Conservation (phyloP, 2,888 invertebrate species). For the Drosophila picticornis region DNA sequence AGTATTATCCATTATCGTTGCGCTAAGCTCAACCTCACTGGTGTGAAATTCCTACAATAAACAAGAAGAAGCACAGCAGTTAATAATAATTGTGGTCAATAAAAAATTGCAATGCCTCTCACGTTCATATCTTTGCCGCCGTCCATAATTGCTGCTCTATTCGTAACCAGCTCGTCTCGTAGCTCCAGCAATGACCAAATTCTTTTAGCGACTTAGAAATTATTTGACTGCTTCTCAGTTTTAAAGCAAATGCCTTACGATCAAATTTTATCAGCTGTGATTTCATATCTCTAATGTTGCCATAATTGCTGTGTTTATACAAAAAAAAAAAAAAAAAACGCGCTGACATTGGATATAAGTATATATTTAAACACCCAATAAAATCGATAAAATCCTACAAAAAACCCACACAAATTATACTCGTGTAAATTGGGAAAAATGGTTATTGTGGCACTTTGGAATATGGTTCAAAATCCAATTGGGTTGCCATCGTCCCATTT, state of each 20-base stretch:
- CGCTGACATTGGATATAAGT: constrained; percentile 21
- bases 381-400: neutral
- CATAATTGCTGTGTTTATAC: constrained; percentile 16
- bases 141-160: constrained; percentile 22
- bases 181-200: constrained; percentile 9
- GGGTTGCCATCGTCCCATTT: constrained; percentile 6
- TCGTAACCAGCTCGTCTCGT: neutral
- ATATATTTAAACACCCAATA: constrained; percentile 30
- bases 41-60: constrained; percentile 13
- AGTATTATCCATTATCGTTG: constrained; percentile 19
- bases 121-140: constrained; percentile 21
- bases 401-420: neutral
- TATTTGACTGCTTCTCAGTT: constrained; percentile 23
- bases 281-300: constrained; percentile 45
- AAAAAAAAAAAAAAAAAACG: no score
- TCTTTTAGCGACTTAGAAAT: constrained; percentile 37
- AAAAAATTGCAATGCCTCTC: neutral
- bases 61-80: neutral
- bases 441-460: constrained; percentile 19
- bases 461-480: constrained; percentile 6
- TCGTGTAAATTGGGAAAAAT: constrained; percentile 11
- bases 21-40: neutral
- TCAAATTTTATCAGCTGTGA: constrained; percentile 43
- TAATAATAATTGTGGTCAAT: neutral
- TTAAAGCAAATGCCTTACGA: constrained; percentile 39